phyloP scores from a whole-genome alignment of 2,113 vertebrate genomes.

The Alligator sinensis region DNA sequence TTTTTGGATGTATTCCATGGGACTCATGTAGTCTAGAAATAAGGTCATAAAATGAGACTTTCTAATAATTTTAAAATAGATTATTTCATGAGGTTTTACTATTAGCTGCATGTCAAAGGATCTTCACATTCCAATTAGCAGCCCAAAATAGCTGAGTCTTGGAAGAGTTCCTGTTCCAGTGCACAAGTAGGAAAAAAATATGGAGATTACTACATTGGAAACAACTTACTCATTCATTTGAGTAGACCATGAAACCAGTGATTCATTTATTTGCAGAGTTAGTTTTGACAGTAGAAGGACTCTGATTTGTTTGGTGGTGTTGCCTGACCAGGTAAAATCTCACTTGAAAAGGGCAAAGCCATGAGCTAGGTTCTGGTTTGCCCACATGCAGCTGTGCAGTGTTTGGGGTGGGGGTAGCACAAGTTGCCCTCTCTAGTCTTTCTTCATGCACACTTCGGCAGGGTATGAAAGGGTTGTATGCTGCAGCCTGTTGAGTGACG shows the following conservation, averaged over 20 bases:
- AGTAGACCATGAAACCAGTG: constrained; percentile 21
- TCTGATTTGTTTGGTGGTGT: background rate
- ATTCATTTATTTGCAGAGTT: constrained; percentile 14
- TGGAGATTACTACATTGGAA: background rate
- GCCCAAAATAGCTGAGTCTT: background rate
- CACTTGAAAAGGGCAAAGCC: accelerated
- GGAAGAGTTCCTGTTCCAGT: background rate
- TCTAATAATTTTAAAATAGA: background rate
- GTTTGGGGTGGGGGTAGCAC: accelerated
- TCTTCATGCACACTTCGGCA: background rate
- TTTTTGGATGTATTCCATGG: background rate
- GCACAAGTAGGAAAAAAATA: background rate
- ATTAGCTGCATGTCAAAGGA: background rate
- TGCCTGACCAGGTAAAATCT: background rate
- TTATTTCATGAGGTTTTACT: background rate
- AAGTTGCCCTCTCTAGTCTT: background rate
- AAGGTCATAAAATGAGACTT: background rate
- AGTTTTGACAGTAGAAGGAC: background rate
- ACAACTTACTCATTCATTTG: background rate
- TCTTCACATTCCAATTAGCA: background rate
- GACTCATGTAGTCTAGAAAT: background rate
- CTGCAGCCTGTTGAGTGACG: background rate
- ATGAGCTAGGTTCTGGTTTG: background rate
- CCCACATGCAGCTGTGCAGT: accelerated
- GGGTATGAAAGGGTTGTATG: accelerated